Conservation (phyloP, 2,113 vertebrate species). For the Apteryx owenii region DNA sequence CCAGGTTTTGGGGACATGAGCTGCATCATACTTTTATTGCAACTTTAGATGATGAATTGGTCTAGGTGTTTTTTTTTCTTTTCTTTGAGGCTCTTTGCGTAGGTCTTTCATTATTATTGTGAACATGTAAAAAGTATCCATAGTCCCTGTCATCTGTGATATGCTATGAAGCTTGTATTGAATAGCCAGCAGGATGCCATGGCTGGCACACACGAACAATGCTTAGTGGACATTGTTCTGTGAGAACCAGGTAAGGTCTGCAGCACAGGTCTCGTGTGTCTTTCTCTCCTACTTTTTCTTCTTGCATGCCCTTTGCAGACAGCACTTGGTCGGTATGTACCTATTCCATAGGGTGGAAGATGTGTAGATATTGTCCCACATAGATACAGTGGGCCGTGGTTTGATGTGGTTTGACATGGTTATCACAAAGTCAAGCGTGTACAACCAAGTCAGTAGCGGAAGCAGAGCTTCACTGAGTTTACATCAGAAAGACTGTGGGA, state of each 20-base stretch:
- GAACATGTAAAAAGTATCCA: neutral
- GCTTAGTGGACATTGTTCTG: no score
- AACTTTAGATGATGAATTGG: neutral
- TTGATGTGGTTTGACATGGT: neutral
- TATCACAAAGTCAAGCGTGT: neutral
- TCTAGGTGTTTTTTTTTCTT: neutral
- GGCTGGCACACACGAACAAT: no score
- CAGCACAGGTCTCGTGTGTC: no score
- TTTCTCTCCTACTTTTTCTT: no score
- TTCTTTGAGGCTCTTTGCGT: neutral
- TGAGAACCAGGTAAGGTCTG: no score
- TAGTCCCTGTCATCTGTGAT: neutral
- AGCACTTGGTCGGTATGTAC: no score
- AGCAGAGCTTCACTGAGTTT: neutral
- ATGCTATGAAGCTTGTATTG: neutral
- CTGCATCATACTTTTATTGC: neutral
- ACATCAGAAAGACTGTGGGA: neutral
- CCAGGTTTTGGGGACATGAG: neutral
- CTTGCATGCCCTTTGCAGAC: no score
- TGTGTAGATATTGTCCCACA: no score
- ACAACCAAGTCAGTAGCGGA: neutral
- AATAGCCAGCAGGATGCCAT: neutral
- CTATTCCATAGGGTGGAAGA: no score
- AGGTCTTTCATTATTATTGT: neutral
- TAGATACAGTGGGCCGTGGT: neutral